phyloP scores from a whole-genome alignment of 2,113 vertebrate genomes.

The Phalacrocorax aristotelis region DNA sequence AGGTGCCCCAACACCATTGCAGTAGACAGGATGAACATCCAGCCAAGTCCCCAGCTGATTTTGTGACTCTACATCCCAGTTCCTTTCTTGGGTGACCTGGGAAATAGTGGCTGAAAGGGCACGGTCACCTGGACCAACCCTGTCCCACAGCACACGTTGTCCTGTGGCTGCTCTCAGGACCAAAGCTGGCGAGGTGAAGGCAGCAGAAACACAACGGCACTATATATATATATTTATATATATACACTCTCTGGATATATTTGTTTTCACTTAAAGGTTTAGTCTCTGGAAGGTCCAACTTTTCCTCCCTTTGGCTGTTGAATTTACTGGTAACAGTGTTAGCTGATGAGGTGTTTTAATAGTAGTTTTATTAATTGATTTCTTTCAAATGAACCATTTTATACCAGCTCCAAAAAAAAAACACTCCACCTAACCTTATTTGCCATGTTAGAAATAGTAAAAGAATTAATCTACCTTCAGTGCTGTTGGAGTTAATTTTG shows the following conservation, averaged over 20 bases:
- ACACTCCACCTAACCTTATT: background rate
- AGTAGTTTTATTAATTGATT: background rate
- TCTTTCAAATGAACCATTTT: background rate
- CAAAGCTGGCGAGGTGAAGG: background rate
- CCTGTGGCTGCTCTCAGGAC: rapidly evolving
- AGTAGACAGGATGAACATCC: background rate
- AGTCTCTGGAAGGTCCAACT: background rate
- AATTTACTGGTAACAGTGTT: background rate
- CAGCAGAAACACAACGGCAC: background rate
- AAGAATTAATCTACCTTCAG: background rate
- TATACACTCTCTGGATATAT: rapidly evolving
- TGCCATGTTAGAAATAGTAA: background rate
- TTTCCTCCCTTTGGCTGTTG: background rate
- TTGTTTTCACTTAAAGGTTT: background rate
- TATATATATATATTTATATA: no score
- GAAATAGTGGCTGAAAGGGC: background rate
- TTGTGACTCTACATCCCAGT: background rate
- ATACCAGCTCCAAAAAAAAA: background rate
- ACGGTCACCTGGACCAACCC: rapidly evolving
- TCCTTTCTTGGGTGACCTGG: background rate
- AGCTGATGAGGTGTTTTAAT: background rate
- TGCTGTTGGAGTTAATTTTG: background rate
- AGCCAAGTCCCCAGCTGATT: rapidly evolving
- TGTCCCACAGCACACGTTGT: rapidly evolving
- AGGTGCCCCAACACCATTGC: background rate